Base-by-base conservation (phyloP, 2,888 invertebrate species). In the Cancer borealis region DNA sequence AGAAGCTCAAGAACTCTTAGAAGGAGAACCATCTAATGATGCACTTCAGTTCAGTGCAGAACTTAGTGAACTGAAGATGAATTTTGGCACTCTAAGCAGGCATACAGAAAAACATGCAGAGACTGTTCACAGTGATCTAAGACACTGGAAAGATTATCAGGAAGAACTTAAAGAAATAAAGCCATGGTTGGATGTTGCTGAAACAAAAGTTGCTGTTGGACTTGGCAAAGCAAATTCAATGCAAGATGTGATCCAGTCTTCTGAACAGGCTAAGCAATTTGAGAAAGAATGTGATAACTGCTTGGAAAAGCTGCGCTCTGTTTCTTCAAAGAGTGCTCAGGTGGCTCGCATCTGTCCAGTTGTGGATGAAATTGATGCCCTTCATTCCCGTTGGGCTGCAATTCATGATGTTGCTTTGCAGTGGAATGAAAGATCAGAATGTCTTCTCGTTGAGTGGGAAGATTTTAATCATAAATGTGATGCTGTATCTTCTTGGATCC, bases 131-230 rank as follows among this genome's bases (percentile, higher is more conserved):
- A 97, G 98, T 96, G 98, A 99, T 96, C 97, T 99, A 90, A 97
- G 97, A 73, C 98, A 98, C 96, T 99, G 98, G 98, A 98, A 98
- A 96, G 97, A 98, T 96, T 98, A 98, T 96, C 98, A 98, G 96
- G 97, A 97, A 88, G 98, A 97, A 93, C 92, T 95, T n/a, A 93
- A 93, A 49, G 96, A 96, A 66, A 96, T 98, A 54, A 98, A 98
- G 96, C 98, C 99, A 0, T 98, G 99, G 98, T 97, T 99, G 93
- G 98, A 98, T 96, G 97, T 98, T 96, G 98, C 98, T 30, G 99
- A 99, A 97, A 97, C 98, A n/a, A 98, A 98, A 97, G 97, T 98
- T 47, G 97, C 98, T 30, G 97, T 97, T 95, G 97, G 98, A 46
- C 96, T 98, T 12, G 97, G 98, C 6, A 98, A 98, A 96, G 98